Base-by-base conservation (phyloP, 2,888 invertebrate genomes). In the Linnaemya vulpina region DNA sequence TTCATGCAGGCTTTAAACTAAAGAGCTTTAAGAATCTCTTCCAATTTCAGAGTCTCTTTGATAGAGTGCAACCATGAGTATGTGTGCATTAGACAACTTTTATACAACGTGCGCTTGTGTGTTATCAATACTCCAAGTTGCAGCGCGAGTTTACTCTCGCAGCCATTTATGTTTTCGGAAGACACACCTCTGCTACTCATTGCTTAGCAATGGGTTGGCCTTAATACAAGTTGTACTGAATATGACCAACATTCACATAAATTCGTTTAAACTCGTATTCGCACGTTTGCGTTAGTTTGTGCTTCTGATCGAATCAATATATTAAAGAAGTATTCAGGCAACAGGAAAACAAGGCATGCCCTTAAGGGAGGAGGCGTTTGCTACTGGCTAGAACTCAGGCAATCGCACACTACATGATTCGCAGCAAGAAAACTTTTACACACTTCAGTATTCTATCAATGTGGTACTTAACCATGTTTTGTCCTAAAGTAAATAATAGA, bases 161-260 rank as follows among this genome's bases (percentile, higher is more conserved):
- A 89, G 90, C 90, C 91, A 91, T 91, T 91, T 91, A 90, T 90
- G 88, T 88, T 90, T 90, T 89, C 88, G 88, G 87, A 91, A 90
- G 91, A 92, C 91, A 91, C 91, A 91, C 91, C 91, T 90, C 89
- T 86, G 87, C 68, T 88, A 88, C 88, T 88, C 88, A 87, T 88
- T 89, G 87, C 88, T 88, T 88, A 88, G 88, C 90, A 88, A 89
- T 89, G 90, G 90, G 90, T 88, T 87, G 90, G 88, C 86, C 90
- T 89, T 89, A 89, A 88, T 43, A 46, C 78, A 77, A 88, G 87
- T 71, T 58, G 40, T 65, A 58, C 58, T 55, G 58, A 43, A 51
- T 65, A 30, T 17, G 58, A 77, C 17, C n/a, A 55, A 55, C 9
- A 40, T 11, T 35, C 46, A 63, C 55, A 51, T 46, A 63, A 46